Evolutionary conservation across 2,888 invertebrate genomes (phyloP).

Genomic region (Lasioglossum villosulum): DNA sequence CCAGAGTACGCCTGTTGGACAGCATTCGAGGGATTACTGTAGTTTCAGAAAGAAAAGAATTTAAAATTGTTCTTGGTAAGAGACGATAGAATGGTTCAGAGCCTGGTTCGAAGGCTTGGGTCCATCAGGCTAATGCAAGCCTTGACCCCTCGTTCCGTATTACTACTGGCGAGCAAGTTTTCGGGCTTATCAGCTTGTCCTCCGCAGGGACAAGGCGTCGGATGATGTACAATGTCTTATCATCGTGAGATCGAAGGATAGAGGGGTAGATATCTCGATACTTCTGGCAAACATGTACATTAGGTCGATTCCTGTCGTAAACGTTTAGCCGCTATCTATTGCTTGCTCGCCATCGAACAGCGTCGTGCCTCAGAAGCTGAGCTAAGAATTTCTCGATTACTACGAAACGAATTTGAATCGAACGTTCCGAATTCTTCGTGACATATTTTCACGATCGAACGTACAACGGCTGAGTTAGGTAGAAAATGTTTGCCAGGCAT

Average conservation of each 20-base stretch:
- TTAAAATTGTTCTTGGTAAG: neutral
- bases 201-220: slow-evolving; percentile 8
- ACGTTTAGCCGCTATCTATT: neutral
- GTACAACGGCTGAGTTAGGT: neutral
- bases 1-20: no score
- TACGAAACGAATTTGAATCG: neutral
- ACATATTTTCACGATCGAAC: neutral
- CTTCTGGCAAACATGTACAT: slow-evolving; percentile 9
- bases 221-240: slow-evolving; percentile 13
- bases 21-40: no score
- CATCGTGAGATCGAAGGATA: neutral
- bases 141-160: slow-evolving; percentile 9
- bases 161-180: slow-evolving; percentile 12
- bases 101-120: neutral
- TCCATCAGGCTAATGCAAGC: neutral
- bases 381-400: neutral
- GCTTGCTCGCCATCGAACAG: neutral
- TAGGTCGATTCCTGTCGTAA: slow-evolving; percentile 7
- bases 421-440: neutral
- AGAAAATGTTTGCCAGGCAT: neutral
- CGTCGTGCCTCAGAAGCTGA: neutral
- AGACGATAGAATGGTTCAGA: neutral
- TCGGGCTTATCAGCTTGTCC: slow-evolving; percentile 18
- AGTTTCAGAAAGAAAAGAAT: neutral
- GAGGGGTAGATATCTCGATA: slow-evolving; percentile 7